phyloP scores from a whole-genome alignment of 2,888 invertebrate species.

The Mesorhabditis spiculigera region DNA sequence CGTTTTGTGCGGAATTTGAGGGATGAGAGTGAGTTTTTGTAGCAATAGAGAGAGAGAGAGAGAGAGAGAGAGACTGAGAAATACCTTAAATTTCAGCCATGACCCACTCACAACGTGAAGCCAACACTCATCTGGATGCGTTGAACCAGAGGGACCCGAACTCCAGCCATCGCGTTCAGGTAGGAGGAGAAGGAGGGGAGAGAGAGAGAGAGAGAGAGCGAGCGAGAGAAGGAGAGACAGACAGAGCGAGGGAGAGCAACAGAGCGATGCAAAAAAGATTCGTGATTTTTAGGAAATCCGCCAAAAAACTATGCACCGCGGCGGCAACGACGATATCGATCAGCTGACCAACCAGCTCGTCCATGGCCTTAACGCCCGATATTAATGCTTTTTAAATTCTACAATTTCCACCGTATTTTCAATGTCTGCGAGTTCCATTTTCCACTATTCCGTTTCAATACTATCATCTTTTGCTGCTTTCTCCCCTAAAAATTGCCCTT shows the following conservation, averaged over 20 bases:
- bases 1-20: slow-evolving; percentile 55
- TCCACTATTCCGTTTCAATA: neutral
- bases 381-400: neutral
- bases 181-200: neutral
- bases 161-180: neutral
- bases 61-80: neutral
- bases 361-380: slow-evolving; percentile 32
- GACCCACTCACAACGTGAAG: slow-evolving; percentile 52
- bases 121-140: slow-evolving; percentile 50
- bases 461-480: neutral
- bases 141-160: slow-evolving; percentile 38
- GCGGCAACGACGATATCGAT: slow-evolving; percentile 47
- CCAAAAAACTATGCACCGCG: slow-evolving; percentile 15
- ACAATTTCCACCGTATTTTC: neutral
- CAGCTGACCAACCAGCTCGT: slow-evolving; percentile 49
- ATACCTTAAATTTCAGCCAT: slow-evolving; percentile 34
- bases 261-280: neutral
- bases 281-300: slow-evolving; percentile 15
- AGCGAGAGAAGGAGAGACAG: too few relatives aligned
- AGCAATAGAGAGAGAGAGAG: neutral
- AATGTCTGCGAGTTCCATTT: neutral
- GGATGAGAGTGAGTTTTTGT: slow-evolving; percentile 47
- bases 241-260: too few relatives aligned
- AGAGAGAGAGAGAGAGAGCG: too few relatives aligned
- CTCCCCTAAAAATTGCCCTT: neutral